A percentile compares a stretch with the other conserved stretches of the same genome.
These are phyloP conservation scores for Masticophis lateralis DNA, from an alignment of 2,797 vertebrate species.

Conservation along the genomic window DNA sequence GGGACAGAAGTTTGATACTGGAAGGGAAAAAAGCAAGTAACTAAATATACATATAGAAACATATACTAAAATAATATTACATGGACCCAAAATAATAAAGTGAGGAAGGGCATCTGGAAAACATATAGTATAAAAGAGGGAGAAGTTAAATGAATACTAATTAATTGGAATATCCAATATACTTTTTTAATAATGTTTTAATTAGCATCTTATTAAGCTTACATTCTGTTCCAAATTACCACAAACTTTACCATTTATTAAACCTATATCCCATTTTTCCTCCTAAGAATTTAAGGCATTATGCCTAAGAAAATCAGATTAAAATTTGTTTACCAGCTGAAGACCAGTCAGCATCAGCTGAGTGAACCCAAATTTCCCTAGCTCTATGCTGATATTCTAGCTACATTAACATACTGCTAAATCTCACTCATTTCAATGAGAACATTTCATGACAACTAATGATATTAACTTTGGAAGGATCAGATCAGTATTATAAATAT, in stretches of 20 bases:
- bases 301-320: neutral
- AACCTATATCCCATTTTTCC: neutral
- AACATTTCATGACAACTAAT: neutral
- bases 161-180: neutral
- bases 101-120: neutral
- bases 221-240: neutral
- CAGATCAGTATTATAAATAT: neutral
- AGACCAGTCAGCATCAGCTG: neutral
- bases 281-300: neutral
- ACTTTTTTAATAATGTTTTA: neutral
- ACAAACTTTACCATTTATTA: neutral
- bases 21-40: slow-evolving; percentile 13
- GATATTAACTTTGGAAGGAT: neutral
- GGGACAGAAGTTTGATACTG: slow-evolving; percentile 67
- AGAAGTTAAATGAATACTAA: neutral
- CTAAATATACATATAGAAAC: neutral
- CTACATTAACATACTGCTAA: neutral
- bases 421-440: neutral
- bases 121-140: neutral
- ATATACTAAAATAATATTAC: neutral
- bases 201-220: neutral
- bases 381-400: neutral
- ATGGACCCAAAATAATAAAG: neutral
- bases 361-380: neutral
- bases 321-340: neutral